These are phyloP conservation scores for Zonitis immaculata DNA, from an alignment of 2,888 invertebrate genomes.

Conservation along the genomic window DNA sequence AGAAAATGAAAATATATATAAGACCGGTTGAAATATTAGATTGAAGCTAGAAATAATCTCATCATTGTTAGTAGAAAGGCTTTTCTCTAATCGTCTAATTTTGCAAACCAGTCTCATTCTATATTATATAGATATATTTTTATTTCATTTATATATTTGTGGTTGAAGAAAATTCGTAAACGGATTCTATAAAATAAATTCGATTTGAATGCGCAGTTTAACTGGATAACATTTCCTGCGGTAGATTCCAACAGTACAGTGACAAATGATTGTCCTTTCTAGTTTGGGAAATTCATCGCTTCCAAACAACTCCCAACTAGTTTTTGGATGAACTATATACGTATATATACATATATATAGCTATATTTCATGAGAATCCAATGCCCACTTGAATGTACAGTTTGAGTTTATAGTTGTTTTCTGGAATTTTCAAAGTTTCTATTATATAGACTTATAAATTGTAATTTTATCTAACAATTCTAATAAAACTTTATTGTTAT, in stretches of 20 bases:
- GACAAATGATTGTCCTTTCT: conserved; percentile 8
- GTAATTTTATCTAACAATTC: no score
- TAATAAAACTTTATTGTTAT: no score
- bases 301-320: neutral
- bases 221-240: neutral
- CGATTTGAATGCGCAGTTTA: conserved; percentile 3
- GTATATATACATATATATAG: no score
- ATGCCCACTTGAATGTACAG: conserved; percentile 9
- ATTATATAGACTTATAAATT: no score
- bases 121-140: neutral
- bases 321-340: conserved; percentile 8
- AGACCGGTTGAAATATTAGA: no score
- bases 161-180: neutral
- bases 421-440: no score
- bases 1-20: no score
- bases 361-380: neutral
- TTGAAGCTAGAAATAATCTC: no score
- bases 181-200: conserved; percentile 1
- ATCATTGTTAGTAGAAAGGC: no score
- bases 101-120: neutral
- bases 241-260: neutral
- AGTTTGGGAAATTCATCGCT: neutral
- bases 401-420: no score
- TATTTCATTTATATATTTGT: neutral
- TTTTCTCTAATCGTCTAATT: no score